Evolutionary conservation across 2,113 vertebrate species (phyloP), one percentile per base, ranked within the genome.

Genomic region (Sorex araneus): DNA sequence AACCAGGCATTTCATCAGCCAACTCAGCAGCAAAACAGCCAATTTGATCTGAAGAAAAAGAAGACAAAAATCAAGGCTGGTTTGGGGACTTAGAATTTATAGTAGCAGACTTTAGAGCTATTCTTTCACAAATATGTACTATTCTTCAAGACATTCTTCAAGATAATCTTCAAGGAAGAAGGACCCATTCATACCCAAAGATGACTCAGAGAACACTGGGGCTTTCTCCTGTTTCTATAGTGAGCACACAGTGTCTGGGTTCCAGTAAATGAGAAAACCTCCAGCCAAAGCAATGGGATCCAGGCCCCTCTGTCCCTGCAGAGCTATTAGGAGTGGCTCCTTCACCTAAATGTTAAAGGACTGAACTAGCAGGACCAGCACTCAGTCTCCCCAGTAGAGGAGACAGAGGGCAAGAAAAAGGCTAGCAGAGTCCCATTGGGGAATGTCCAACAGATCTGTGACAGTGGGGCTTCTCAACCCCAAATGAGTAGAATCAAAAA

Each of bases 121-220:
- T n/a, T 80, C 45, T 27, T 13, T 32, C 66, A 32, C 23, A 30
- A 85, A 80, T 0, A 1, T 57, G 34, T 36, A 43, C 9, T 36
- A 80, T 16, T 85, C 82, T 60, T 90, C 57, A 74, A 66, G 28
- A 73, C 30, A 80, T 21, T 85, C 82, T 60, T 90, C 57, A 60
- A 60, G 57, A 60, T 60, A 60, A 60, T 23, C 57, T 23, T 60
- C 47, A 78, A 43, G 60, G 19, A 43, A 90, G 43, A 74, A n/a
- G 27, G 16, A 57, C 13, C 64, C 57, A 21, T 60, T 60, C 6
- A 60, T 60, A 19, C 28, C 36, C 36, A 34, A 57, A 63, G 57
- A 30, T 28, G n/a, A 85, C 74, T 75, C 87, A 47, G 57, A 80
- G 8, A 75, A 64, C 19, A 18, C 34, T 54, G 57, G 57, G 43